Evolutionary conservation across 2,113 vertebrate genomes (phyloP), one percentile per base, ranked within the genome.

Genomic region (Phylloscopus trochilus): DNA sequence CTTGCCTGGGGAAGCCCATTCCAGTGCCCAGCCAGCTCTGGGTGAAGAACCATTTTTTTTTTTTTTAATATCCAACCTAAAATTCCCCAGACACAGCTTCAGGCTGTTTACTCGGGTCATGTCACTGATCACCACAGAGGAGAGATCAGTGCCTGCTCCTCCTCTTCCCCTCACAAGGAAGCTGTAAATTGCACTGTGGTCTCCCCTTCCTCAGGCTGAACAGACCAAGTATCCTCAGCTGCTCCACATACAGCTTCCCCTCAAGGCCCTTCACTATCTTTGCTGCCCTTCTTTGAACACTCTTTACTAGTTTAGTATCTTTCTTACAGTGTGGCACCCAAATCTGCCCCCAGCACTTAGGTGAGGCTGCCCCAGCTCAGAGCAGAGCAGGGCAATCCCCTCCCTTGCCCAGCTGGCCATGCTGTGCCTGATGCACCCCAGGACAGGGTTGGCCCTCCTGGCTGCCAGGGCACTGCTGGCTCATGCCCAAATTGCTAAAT

Each of bases 321-420:
- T 63, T 79, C 4, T 41, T 12, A 30, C 1, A 10, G 9, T 63
- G 20, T 55, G 30, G 9, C 14, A 5, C 6, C 49, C 66, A 11
- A 2, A n/a, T 4, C 41, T 47, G 23, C 6, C 3, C n/a, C 41
- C 21, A 35, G 9, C 30, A 35, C 35, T 56, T 0, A 56, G 63
- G 24, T 56, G 49, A 35, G 30, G 41, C 49, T 0, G 1, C 20
- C 11, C 28, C 56, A 87, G 28, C 0, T 1, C 41, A 63, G 35
- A 64, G 35, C 67, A 72, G 47, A 79, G 23, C 1, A 0, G 58
- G 43, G 79, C 66, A 31, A 8, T 88, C 52, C 14, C 43, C 31
- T 66, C 51, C 37, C 33, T 66, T 31, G 15, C 39, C 52, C 0
- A 0, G 43, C 35, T 66, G 35, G 30, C 0, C 0, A 2, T 73